Evolutionary conservation across 2,888 invertebrate genomes (phyloP).

Genomic region (Nymphalis polychloros): DNA sequence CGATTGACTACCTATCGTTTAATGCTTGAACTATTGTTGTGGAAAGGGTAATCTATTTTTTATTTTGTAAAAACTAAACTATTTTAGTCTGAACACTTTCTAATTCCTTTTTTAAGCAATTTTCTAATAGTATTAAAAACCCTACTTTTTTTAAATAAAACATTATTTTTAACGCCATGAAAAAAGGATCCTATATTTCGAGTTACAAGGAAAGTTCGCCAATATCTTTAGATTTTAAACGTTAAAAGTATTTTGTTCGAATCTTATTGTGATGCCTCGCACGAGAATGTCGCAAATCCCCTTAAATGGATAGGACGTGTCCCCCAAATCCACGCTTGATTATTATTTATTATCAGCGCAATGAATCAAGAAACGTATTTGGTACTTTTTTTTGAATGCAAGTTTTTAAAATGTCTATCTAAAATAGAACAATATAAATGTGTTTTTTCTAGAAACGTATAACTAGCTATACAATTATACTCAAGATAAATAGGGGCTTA

Average conservation of each 20-base stretch:
- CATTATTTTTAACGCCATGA: too few relatives aligned
- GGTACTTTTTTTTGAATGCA: constrained; percentile 44
- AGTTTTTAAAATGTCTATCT: constrained; percentile 24
- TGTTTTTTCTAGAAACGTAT: too few relatives aligned
- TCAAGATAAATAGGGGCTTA: too few relatives aligned
- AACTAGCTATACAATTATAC: too few relatives aligned
- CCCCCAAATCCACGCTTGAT: constrained; percentile 73
- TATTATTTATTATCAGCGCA: constrained; percentile 76
- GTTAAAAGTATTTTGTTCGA: constrained; percentile 36
- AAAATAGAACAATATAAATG: background rate
- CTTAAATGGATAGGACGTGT: constrained; percentile 76
- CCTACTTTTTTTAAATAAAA: background rate
- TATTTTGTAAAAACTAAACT: background rate
- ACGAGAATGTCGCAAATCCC: constrained; percentile 69
- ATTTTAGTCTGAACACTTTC: background rate
- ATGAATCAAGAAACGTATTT: constrained; percentile 62
- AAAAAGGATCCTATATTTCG: background rate
- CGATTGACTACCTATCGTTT: constrained; percentile 43
- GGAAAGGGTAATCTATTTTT: constrained; percentile 10
- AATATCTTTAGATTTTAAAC: constrained; percentile 30
- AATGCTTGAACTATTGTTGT: constrained; percentile 33
- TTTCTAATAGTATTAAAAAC: background rate
- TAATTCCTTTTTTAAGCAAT: background rate
- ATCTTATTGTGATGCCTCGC: constrained; percentile 66
- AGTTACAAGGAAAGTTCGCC: background rate